Percentiles rank a stretch among this genome's conserved stretches.
These are phyloP conservation scores for Thymelicus sylvestris DNA, from an alignment of 2,888 invertebrate species.

Conservation along the genomic window DNA sequence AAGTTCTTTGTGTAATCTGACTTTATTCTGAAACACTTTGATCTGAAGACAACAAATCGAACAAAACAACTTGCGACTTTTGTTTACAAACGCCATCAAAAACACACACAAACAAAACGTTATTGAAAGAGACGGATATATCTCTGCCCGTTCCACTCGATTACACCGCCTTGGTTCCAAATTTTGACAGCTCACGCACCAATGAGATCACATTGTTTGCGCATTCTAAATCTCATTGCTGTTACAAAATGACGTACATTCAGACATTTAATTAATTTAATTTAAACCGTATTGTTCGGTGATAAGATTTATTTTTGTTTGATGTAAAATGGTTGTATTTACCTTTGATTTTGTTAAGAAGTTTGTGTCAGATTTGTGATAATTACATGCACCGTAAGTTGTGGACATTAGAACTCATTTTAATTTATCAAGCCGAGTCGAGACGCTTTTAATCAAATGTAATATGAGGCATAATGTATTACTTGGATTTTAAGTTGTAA, in stretches of 20 bases:
- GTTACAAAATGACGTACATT: not conserved
- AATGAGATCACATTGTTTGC: constrained; percentile 53
- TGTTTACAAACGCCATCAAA: constrained; percentile 10
- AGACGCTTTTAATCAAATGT: constrained; percentile 6
- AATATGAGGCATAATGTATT: not conserved
- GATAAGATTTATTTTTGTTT: not conserved
- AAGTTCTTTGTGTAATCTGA: not conserved
- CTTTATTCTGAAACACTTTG: too few species aligned
- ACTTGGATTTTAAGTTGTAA: constrained; percentile 1
- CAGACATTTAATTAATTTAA: not conserved
- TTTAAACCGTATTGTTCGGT: constrained; percentile 15
- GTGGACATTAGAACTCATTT: constrained; percentile 35
- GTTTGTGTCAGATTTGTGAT: constrained; percentile 33
- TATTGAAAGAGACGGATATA: constrained; percentile 64
- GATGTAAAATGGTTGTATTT: not conserved
- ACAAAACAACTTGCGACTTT: constrained; percentile 12
- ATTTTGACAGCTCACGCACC: constrained; percentile 72
- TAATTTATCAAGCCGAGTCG: constrained; percentile 26
- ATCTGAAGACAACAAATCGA: not conserved
- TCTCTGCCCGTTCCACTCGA: constrained; percentile 59
- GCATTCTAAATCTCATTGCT: constrained; percentile 27
- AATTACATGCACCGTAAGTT: constrained; percentile 33
- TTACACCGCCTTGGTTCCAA: constrained; percentile 71
- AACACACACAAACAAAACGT: constrained; percentile 12
- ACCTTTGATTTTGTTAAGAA: constrained; percentile 3